Evolutionary conservation across 2,113 vertebrate species (phyloP), one percentile per base, ranked within the genome.

Genomic region (Ageneiosus marmoratus): DNA sequence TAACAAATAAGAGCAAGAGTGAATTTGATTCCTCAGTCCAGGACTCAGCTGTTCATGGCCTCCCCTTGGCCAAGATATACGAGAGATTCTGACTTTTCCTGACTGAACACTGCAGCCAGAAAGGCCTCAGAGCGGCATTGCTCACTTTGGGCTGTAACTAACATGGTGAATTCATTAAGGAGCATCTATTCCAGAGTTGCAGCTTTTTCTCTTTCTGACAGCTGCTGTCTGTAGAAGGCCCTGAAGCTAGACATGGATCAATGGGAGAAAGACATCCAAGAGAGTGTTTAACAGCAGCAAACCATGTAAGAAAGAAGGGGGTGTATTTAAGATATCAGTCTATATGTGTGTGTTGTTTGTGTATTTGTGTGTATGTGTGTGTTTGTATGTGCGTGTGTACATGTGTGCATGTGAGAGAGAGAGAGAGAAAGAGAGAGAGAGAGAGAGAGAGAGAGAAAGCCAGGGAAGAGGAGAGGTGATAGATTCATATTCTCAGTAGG

Each of bases 181-280:
- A 89, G 88, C 86, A 56, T 60, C 72, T 72, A 37, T 86, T 89
- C 84, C 88, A 78, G 15, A 67, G 22, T 24, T 77, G 62, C 34
- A 70, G 82, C 51, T 84, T 91, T 91, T 89, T 87, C 91, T 88
- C 90, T 86, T 89, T 87, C 92, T 91, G 91, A 89, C 92, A 92
- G 92, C 92, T 91, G 91, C 91, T 92, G 91, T 93, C 90, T 90
- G 89, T 91, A 53, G 51, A 75, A 76, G 77, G 77, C 90, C 94
- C 94, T 93, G 91, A 91, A 93, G 94, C 92, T 93, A 94, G 88
- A 93, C 91, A 89, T 90, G 92, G 93, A 94, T 95, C 93, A 92
- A 93, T 94, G 91, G 90, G 86, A 93, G 90, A 92, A 94, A 92
- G 89, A 92, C 91, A 93, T 93, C 90, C 92, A 93, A 93, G 92